Base-by-base conservation (phyloP, 2,888 invertebrate genomes). In the Hypomecis punctinalis region DNA sequence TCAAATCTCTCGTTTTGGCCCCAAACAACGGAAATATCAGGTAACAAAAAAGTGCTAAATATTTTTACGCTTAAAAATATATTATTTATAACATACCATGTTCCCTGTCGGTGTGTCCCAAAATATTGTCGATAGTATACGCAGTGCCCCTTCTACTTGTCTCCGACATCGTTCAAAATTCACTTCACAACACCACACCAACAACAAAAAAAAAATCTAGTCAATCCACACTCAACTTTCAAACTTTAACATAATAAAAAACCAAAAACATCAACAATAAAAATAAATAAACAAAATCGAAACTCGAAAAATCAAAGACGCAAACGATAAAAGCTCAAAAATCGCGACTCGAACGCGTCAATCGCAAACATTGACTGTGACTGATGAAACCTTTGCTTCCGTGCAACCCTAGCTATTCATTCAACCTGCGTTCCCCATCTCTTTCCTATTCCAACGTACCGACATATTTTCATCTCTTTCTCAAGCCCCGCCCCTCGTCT, bases 71-170 rank as follows among this genome's bases (percentile, higher is more conserved):
- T 7, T 40, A 40, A 9, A n/a, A 40, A 4, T 10, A 40, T 0
- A 6, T 8, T 6, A 10, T 7, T 39, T 39, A 39, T 52, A 6
- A 23, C 77, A 67, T 75, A 84, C 84, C 84, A 57, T 79, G 55
- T 51, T 83, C 83, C 72, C 82, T 77, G 60, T 83, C 85, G 7
- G 86, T 83, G 55, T 82, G 83, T 74, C 91, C 91, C 2, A 92
- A 82, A 66, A 92, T 92, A 71, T 86, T 89, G 77, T 92, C 91
- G 63, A 92, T 92, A 36, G 90, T 91, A 72, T 91, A 91, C 11
- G 87, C 89, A n/a, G 90, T 75, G 11, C 89, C 89, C 42, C 91
- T 85, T 23, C 90, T 81, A 71, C 83, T 83, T 0, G 79, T 76
- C 65, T 82, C 84, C 61, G 82, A 82, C 84, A 82, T 83, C 13